A percentile compares a stretch with the other conserved stretches of the same genome.
Evolutionary conservation across 2,888 invertebrate species (phyloP).

Genomic region (Galerucella pusilla): DNA sequence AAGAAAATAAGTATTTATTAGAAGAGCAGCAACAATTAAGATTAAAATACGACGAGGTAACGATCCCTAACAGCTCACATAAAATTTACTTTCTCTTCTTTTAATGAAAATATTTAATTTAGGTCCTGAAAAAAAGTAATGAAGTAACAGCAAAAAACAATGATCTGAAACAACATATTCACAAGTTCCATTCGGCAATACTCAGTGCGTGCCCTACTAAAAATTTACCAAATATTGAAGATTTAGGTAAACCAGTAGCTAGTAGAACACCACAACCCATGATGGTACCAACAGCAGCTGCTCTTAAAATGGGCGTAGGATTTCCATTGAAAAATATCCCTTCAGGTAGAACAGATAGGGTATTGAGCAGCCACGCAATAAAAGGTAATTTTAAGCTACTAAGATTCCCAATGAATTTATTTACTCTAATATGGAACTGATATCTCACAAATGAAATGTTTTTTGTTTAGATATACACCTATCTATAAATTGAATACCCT

Average conservation of each 20-base stretch:
- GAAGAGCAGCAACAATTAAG: constrained; percentile 83
- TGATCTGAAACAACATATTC: constrained; percentile 71
- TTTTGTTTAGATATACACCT: too few relatives aligned
- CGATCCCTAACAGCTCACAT: neutral
- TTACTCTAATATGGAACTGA: too few relatives aligned
- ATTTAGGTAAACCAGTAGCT: constrained; percentile 64
- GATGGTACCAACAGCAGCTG: constrained; percentile 84
- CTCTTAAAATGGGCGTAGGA: constrained; percentile 87
- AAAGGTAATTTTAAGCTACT: constrained; percentile 65
- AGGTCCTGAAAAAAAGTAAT: constrained; percentile 72
- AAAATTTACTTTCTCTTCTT: neutral
- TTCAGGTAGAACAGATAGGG: constrained; percentile 75
- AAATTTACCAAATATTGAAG: constrained; percentile 70
- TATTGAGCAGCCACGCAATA: constrained; percentile 69
- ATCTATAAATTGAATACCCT: too few relatives aligned
- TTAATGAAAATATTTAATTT: constrained; percentile 35
- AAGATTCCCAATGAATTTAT: too few relatives aligned
- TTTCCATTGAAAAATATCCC: constrained; percentile 81
- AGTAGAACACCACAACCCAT: constrained; percentile 66
- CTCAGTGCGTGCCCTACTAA: constrained; percentile 72
- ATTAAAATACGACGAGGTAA: constrained; percentile 81
- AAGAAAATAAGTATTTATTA: constrained; percentile 78
- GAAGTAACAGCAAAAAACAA: constrained; percentile 73
- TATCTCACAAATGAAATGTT: too few relatives aligned
- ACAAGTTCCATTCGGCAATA: constrained; percentile 73